Evolutionary conservation across 2,888 invertebrate species (phyloP).

Genomic region (Eupithecia pulchellata): DNA sequence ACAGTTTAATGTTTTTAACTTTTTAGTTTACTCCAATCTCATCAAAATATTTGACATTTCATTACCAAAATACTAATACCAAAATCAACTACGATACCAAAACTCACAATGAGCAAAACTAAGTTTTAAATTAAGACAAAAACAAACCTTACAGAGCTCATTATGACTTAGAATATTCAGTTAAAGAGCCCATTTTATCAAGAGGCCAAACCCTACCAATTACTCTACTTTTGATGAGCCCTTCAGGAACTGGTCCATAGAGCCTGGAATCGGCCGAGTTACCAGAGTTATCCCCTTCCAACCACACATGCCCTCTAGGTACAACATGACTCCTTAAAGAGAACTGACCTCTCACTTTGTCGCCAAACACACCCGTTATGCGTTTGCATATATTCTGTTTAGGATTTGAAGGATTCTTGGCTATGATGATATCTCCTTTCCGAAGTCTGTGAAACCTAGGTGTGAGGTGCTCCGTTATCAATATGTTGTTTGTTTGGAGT

Average conservation of each 20-base stretch:
- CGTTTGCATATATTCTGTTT: constrained; percentile 94
- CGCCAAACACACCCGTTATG: constrained; percentile 91
- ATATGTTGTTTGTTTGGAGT: constrained; percentile 91
- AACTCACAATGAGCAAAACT: not conserved
- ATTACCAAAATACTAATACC: not conserved
- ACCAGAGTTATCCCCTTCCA: constrained; percentile 94
- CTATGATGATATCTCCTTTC: constrained; percentile 94
- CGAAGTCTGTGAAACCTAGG: constrained; percentile 86
- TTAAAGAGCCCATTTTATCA: constrained; percentile 74
- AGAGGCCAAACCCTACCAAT: constrained; percentile 93
- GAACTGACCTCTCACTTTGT: constrained; percentile 84
- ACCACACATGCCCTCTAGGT: constrained; percentile 95
- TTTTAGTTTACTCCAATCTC: not conserved
- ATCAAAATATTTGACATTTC: not conserved
- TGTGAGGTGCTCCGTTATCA: constrained; percentile 93
- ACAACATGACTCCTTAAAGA: constrained; percentile 84
- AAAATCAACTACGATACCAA: not conserved
- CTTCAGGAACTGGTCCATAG: constrained; percentile 95
- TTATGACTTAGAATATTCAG: constrained; percentile 53
- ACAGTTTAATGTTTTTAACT: not conserved
- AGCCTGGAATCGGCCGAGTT: constrained; percentile 95
- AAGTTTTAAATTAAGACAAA: not conserved
- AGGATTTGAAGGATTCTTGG: constrained; percentile 92
- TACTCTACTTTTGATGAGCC: constrained; percentile 92
- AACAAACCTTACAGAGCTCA: not conserved